Evolutionary conservation across 2,113 vertebrate genomes (phyloP), one percentile per base, ranked within the genome.

Genomic region (Ochotona curzoniae): DNA sequence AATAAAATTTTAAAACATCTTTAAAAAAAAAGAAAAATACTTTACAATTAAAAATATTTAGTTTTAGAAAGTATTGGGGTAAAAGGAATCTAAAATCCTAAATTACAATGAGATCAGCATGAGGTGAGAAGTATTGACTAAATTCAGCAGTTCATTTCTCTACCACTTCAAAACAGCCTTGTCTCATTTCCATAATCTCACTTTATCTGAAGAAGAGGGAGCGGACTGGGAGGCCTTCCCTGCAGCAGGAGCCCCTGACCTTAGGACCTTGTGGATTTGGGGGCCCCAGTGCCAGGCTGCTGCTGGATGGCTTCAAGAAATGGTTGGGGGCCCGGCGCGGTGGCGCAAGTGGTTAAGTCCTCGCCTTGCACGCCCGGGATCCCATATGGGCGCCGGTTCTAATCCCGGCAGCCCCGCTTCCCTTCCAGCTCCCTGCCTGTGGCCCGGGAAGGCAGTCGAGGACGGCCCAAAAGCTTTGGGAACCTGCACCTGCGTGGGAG

Each of bases 11-110:
- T 44, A 44, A 44, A 44, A 44, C 38, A 11, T 70, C 49, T 91
- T 47, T n/a, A n/a, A n/a, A n/a, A n/a, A n/a, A n/a, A n/a, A n/a
- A 23, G 51, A 73, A 78, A 70, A 87, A 26, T 20, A 14, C 14
- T 30, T 73, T 32, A 49, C 14, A 28, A 30, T 94, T 90, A 76
- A 47, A 92, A 57, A 75, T 21, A 83, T 49, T 66, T 73, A 78
- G 35, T 61, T 92, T 25, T 82, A 23, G 57, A 84, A 87, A 63
- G 35, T 11, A 2, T 21, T 21, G 1, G 25, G 15, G 20, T 44
- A 28, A 60, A 57, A 7, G 21, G n/a, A 47, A 63, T 1, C 44
- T 14, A 14, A 0, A 93, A 81, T 32, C 14, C 63, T 7, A 0
- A 64, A 44, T 20, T 64, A 4, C 21, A n/a, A 26, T 38, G 67